A percentile compares a stretch with the other conserved stretches of the same genome.
Evolutionary conservation across 2,113 vertebrate genomes (phyloP).

Genomic region (Dicaeum eximium): DNA sequence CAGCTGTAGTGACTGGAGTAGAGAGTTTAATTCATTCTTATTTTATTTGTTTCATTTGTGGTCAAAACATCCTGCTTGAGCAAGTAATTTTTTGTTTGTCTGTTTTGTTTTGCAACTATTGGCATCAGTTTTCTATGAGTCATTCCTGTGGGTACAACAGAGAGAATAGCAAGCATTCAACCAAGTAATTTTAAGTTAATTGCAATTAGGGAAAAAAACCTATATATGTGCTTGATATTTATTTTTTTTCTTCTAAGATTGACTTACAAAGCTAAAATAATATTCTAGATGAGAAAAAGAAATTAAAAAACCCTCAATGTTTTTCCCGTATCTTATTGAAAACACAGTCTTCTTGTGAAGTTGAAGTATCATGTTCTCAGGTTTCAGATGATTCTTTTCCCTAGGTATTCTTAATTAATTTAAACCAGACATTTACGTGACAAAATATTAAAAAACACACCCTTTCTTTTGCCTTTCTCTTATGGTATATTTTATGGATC

Average conservation of each 20-base stretch:
- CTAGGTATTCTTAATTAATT: background rate
- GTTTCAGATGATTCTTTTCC: background rate
- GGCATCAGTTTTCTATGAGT: background rate
- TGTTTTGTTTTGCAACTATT: background rate
- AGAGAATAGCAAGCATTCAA: background rate
- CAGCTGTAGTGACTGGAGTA: background rate
- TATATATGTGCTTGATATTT: background rate
- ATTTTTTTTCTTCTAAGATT: background rate
- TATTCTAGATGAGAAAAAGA: background rate
- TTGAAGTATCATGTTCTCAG: background rate
- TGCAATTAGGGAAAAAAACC: background rate
- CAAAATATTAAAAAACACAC: fast-evolving
- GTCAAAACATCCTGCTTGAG: background rate
- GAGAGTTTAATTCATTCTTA: background rate
- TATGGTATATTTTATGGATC: background rate
- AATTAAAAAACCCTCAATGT: fast-evolving
- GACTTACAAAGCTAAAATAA: background rate
- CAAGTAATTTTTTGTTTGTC: background rate
- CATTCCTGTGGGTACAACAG: background rate
- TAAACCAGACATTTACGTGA: background rate
- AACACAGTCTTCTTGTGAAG: background rate
- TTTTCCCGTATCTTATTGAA: background rate
- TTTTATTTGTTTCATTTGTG: background rate
- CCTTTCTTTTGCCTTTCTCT: background rate
- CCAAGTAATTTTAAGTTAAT: background rate